Percentiles rank a stretch among this genome's conserved stretches.
Evolutionary conservation across 2,113 vertebrate genomes (phyloP).

Genomic region (Bambusicola thoracicus): DNA sequence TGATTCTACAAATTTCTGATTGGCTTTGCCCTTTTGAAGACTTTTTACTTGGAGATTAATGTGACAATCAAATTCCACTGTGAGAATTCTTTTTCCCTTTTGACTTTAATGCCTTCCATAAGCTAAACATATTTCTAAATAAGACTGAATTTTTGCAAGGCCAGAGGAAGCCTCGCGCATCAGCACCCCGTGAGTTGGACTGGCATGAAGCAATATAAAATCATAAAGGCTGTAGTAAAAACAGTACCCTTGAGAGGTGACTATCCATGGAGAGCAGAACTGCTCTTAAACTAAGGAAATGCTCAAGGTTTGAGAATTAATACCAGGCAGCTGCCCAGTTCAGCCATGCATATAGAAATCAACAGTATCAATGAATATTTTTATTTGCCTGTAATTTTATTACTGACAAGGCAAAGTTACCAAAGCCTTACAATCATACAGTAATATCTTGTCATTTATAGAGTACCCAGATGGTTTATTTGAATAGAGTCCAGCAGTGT

Average conservation of each 20-base stretch:
- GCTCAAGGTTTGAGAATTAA: slow-evolving; percentile 73
- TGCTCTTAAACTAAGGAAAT: slow-evolving; percentile 52
- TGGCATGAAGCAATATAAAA: slow-evolving; percentile 75
- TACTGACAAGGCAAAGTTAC: slow-evolving; percentile 45
- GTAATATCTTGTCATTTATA: slow-evolving; percentile 34
- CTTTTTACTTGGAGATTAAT: slow-evolving; percentile 64
- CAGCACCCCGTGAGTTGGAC: slow-evolving; percentile 59
- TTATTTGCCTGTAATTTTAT: slow-evolving; percentile 44
- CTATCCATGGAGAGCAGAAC: slow-evolving; percentile 64
- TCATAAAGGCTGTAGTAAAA: slow-evolving; percentile 75
- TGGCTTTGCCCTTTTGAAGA: slow-evolving; percentile 52
- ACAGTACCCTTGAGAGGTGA: slow-evolving; percentile 72
- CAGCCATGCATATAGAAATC: slow-evolving; percentile 50
- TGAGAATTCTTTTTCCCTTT: slow-evolving; percentile 47
- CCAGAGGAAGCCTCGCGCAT: slow-evolving; percentile 71
- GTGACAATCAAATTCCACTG: slow-evolving; percentile 52
- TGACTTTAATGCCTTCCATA: slow-evolving; percentile 71
- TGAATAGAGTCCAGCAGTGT: slow-evolving; percentile 57
- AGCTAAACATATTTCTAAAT: slow-evolving; percentile 79
- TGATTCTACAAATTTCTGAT: too few relatives aligned
- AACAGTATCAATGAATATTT: slow-evolving; percentile 26
- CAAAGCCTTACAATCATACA: slow-evolving; percentile 28
- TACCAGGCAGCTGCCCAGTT: slow-evolving; percentile 37
- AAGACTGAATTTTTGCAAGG: slow-evolving; percentile 71
- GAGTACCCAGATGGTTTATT: slow-evolving; percentile 57